These are phyloP conservation scores for Burhinus bistriatus DNA, from an alignment of 2,113 vertebrate species.

Conservation along the genomic window DNA sequence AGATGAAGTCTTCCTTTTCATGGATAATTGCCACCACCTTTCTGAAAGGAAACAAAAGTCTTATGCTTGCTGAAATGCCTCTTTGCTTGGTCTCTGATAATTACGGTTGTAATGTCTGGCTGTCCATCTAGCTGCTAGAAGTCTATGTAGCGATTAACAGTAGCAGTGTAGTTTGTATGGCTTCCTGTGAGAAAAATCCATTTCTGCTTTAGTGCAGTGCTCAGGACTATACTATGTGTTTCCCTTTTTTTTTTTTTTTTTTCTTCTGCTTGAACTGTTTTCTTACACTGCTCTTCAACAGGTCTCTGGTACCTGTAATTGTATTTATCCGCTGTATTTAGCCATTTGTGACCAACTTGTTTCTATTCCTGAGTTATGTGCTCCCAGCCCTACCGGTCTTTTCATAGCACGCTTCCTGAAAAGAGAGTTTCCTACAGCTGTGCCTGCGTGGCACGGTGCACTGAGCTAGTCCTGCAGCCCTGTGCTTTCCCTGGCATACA, in stretches of 20 bases:
- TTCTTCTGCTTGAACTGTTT: not conserved
- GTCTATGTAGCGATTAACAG: not conserved
- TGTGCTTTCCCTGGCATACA: not conserved
- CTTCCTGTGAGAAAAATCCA: not conserved
- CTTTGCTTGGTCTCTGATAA: not conserved
- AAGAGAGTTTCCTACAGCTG: not conserved
- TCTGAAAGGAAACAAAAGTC: not conserved
- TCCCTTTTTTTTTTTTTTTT: not conserved
- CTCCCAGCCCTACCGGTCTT: not conserved
- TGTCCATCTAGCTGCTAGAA: not conserved
- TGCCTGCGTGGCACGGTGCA: rapidly evolving
- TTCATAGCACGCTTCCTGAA: not conserved
- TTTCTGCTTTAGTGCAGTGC: not conserved
- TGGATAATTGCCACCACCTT: not conserved
- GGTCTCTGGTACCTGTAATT: not conserved
- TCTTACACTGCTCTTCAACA: not conserved
- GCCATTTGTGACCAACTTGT: not conserved
- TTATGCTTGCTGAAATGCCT: not conserved
- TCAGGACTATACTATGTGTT: not conserved
- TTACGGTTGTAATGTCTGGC: not conserved
- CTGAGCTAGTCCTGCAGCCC: not conserved
- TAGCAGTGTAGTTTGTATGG: not conserved
- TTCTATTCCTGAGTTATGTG: not conserved
- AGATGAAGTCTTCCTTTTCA: not conserved
- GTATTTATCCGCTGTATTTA: not conserved